A percentile compares a stretch with the other conserved stretches of the same genome.
Evolutionary conservation across 2,888 invertebrate genomes (phyloP).

Genomic region (Lepidonotus clava): DNA sequence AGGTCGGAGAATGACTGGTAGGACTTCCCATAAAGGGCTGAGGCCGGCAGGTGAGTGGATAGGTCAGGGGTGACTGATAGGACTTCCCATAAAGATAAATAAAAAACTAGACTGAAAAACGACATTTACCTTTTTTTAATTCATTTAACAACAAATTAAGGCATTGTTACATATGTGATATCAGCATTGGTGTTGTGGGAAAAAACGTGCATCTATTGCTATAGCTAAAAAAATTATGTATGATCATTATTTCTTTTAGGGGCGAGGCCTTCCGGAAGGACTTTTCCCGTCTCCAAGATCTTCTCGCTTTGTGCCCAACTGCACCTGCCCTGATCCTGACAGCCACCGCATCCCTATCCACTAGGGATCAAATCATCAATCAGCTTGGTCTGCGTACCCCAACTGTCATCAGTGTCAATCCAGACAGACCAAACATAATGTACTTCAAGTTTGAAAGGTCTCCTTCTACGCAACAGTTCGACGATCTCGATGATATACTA

Average conservation of each 20-base stretch:
- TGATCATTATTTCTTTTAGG: constrained; percentile 3
- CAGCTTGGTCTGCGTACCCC: neutral
- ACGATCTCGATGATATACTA: neutral
- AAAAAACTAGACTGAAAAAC: too few relatives aligned
- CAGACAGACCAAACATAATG: neutral
- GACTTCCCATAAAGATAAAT: too few relatives aligned
- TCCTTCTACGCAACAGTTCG: neutral
- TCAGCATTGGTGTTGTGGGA: too few relatives aligned
- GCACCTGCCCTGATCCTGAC: neutral
- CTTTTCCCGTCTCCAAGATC: neutral
- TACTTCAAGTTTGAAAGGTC: neutral
- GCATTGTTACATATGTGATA: too few relatives aligned
- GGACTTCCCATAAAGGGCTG: too few relatives aligned
- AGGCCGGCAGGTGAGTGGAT: too few relatives aligned
- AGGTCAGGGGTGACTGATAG: too few relatives aligned
- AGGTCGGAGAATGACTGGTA: too few relatives aligned
- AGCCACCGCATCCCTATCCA: neutral
- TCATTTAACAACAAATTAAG: too few relatives aligned
- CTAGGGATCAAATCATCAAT: neutral
- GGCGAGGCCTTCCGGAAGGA: neutral
- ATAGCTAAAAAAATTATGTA: too few relatives aligned
- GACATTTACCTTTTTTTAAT: too few relatives aligned
- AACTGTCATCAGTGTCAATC: neutral
- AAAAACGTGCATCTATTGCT: too few relatives aligned
- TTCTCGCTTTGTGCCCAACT: neutral